These are phyloP conservation scores for Zaprionus africanus DNA, from an alignment of 1,140 invertebrate genomes.

Conservation along the genomic window DNA sequence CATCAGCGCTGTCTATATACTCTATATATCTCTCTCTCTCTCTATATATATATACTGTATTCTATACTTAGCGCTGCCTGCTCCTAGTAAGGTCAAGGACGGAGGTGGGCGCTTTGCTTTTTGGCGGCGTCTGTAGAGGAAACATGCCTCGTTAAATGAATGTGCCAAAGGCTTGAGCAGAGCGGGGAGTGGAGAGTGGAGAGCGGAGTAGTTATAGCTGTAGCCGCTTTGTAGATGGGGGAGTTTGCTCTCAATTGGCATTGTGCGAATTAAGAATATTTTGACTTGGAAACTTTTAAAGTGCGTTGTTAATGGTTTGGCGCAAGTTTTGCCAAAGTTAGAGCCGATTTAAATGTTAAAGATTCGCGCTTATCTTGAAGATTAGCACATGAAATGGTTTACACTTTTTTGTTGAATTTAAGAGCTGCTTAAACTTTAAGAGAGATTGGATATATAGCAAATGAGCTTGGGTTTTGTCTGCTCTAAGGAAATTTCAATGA, in stretches of 20 bases:
- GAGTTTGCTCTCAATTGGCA: slow-evolving; percentile 21
- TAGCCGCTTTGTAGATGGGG: not conserved
- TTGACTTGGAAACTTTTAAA: slow-evolving; percentile 32
- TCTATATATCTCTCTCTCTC: not conserved
- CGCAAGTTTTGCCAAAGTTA: slow-evolving; percentile 5
- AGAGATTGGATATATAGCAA: not conserved
- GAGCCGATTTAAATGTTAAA: slow-evolving; percentile 4
- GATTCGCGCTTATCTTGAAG: not conserved
- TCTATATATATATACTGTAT: slow-evolving; percentile 3
- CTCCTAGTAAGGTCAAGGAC: slow-evolving; percentile 35
- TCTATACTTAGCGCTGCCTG: not conserved
- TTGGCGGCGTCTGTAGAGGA: slow-evolving; percentile 15
- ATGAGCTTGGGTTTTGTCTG: too few relatives aligned
- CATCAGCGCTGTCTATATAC: slow-evolving; percentile 27
- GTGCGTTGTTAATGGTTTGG: slow-evolving; percentile 24
- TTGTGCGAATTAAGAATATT: slow-evolving; percentile 27
- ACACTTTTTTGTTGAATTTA: not conserved
- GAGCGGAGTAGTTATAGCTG: slow-evolving; percentile 1
- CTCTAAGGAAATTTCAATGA: too few relatives aligned
- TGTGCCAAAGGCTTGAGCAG: slow-evolving; percentile 19
- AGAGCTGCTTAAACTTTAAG: not conserved
- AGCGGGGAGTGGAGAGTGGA: not conserved
- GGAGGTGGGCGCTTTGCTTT: slow-evolving; percentile 9
- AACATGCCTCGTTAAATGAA: slow-evolving; percentile 34
- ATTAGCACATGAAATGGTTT: not conserved